These are phyloP conservation scores for Polydrusus cervinus DNA, from an alignment of 2,888 invertebrate species.

Conservation along the genomic window DNA sequence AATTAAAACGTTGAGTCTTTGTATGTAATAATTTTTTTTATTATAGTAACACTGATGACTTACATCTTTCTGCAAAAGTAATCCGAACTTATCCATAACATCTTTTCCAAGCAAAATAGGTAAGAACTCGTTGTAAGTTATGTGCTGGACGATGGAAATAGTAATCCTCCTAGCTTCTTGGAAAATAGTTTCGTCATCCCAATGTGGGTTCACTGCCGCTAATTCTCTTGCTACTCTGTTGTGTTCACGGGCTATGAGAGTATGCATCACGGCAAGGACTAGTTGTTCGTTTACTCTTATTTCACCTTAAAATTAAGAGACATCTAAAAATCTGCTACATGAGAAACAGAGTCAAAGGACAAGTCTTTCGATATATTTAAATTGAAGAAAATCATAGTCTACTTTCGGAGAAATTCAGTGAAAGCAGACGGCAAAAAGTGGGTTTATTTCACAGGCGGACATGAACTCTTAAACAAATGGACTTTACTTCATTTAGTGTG, in stretches of 20 bases:
- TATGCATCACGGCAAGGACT: slow-evolving; percentile 93
- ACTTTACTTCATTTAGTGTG: no score
- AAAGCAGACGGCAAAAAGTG: no score
- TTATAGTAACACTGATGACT: background rate
- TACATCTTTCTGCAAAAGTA: slow-evolving; percentile 87
- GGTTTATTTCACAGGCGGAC: no score
- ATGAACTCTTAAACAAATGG: no score
- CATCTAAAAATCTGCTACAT: no score
- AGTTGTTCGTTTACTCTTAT: slow-evolving; percentile 94
- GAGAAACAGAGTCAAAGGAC: no score
- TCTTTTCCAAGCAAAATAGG: slow-evolving; percentile 92
- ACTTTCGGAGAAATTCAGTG: no score
- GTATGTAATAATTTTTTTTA: no score
- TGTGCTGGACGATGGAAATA: slow-evolving; percentile 90
- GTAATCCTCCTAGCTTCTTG: slow-evolving; percentile 90
- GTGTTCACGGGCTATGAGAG: slow-evolving; percentile 92
- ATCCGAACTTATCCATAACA: slow-evolving; percentile 92
- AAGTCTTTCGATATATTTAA: no score
- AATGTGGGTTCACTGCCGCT: slow-evolving; percentile 88
- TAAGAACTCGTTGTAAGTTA: slow-evolving; percentile 92
- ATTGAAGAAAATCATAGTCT: no score
- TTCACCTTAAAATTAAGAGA: slow-evolving; percentile 78
- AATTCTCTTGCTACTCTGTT: slow-evolving; percentile 87
- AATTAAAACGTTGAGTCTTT: no score
- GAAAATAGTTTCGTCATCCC: slow-evolving; percentile 94